A percentile compares a stretch with the other conserved stretches of the same genome.
Conservation (phyloP, 2,888 invertebrate genomes). For the Lasioglossum morio region DNA sequence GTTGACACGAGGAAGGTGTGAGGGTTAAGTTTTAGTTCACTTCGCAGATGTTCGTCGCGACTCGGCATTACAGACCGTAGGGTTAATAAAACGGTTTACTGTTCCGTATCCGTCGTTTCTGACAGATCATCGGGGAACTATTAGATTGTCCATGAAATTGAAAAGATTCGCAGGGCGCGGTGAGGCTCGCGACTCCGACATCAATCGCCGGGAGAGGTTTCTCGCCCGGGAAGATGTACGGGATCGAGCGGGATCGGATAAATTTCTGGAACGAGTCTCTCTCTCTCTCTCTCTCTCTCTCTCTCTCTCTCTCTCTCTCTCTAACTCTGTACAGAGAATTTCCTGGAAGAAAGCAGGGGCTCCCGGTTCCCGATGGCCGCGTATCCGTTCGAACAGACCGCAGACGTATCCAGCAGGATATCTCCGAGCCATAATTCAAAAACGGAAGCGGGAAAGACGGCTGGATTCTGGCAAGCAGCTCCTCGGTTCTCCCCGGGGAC, state of each 20-base stretch:
- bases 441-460: constrained; percentile 55
- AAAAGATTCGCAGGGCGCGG: neutral
- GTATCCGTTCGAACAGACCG: constrained; percentile 22
- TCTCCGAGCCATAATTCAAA: constrained; percentile 76
- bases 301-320: neutral
- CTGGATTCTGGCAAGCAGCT: constrained; percentile 50
- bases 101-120: neutral
- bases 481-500: constrained; percentile 49
- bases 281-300: neutral
- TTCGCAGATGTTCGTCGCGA: neutral
- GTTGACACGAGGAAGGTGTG: no score
- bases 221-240: constrained; percentile 10
- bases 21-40: neutral
- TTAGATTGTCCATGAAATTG: neutral
- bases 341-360: constrained; percentile 14
- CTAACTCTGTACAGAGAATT: constrained; percentile 23
- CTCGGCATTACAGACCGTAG: neutral
- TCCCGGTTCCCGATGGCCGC: neutral
- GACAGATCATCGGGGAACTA: neutral
- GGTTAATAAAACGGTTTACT: neutral
- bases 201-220: neutral
- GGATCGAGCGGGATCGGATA: constrained; percentile 3
- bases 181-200: neutral
- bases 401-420: constrained; percentile 63
- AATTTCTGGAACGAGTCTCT: constrained; percentile 11